Base-by-base conservation (phyloP, 2,888 invertebrate genomes). In the Linnaemya tessellans region DNA sequence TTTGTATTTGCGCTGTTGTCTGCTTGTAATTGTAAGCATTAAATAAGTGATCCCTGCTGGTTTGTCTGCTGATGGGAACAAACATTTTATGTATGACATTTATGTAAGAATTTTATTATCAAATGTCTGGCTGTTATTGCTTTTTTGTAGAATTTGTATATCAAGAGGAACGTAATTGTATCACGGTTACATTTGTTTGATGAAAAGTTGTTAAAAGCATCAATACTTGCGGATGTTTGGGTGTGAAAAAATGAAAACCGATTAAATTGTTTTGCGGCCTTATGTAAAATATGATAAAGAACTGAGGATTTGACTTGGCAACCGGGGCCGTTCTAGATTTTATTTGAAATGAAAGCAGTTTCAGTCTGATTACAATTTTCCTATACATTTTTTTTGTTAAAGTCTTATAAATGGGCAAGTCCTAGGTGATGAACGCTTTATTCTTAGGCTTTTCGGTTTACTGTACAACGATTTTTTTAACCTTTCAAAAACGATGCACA, bases 31-130 rank as follows among this genome's bases (percentile, higher is more conserved):
- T 56, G 75, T 67, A 65, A 65, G 82, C 65, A 58, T 77, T 64
- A 71, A 83, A 67, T 78, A 65, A 79, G 41, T 84, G 84, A 85
- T 85, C 85, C 85, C 82, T 85, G 85, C 85, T 85, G 86, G 81
- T 73, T 79, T 84, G 65, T 79, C 60, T 83, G 65, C 38, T 68
- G 62, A 46, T 62, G 74, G 35, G 64, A 60, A 70, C 58, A 80
- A 71, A 65, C 56, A 51, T 80, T 80, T 80, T 64, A 80, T 84
- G 84, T 73, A 73, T 84, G 86, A 86, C 86, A 84, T 85, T 85
- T 75, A 85, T 75, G 75, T 65, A 79, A 70, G 79, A 85, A 71
- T 85, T 85, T 85, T 85, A 82, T 85, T 79, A 82, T 70, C 85
- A 51, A 80, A 85, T 80, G 85, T 85, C 85, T 85, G 85, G 82